A percentile compares a stretch with the other conserved stretches of the same genome.
Conservation (phyloP, 1,140 invertebrate genomes). For the Mizuhopecten yessoensis region DNA sequence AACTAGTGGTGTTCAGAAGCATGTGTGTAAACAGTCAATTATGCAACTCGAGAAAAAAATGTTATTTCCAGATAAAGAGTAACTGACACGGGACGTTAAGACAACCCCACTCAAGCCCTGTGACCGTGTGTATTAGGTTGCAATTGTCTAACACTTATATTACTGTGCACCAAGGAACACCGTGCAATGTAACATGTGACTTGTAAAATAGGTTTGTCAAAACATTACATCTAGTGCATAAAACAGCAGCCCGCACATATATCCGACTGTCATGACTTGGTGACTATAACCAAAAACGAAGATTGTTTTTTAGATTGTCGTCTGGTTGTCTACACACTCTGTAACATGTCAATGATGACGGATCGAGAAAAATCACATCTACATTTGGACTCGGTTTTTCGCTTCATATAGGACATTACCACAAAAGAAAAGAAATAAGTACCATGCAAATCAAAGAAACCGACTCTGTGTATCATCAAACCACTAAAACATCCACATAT, state of each 20-base stretch:
- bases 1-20: too few relatives aligned
- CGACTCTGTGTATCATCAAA: not conserved
- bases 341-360: constrained; percentile 12
- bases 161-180: too few relatives aligned
- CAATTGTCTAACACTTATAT: too few relatives aligned
- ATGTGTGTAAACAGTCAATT: too few relatives aligned
- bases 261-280: not conserved
- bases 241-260: not conserved
- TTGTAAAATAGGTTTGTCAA: too few relatives aligned
- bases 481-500: not conserved
- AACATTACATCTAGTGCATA: too few relatives aligned
- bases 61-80: too few relatives aligned
- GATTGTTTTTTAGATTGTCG: not conserved
- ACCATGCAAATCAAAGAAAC: not conserved
- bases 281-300: not conserved
- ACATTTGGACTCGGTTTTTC: not conserved
- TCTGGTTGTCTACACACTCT: not conserved
- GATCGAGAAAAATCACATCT: constrained; percentile 21
- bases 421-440: not conserved
- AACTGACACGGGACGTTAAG: too few relatives aligned
- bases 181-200: too few relatives aligned
- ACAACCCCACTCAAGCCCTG: too few relatives aligned
- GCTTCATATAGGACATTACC: not conserved
- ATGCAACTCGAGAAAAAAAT: too few relatives aligned
- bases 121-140: too few relatives aligned